phyloP scores from a whole-genome alignment of 2,113 vertebrate species.

The Callospermophilus lateralis region DNA sequence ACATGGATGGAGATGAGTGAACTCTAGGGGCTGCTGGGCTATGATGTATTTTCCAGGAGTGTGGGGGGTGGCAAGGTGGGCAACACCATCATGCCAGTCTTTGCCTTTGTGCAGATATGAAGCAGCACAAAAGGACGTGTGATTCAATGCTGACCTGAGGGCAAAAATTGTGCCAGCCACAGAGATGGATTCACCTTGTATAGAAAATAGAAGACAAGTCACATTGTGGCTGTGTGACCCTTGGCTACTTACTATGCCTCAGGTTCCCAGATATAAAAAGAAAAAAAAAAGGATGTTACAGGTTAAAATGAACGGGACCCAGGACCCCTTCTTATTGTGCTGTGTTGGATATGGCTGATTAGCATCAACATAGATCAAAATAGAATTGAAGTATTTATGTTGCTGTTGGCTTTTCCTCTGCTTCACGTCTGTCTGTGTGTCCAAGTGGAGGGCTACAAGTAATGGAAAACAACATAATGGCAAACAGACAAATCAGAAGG shows the following conservation, averaged over 20 bases:
- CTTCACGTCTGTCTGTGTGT: background rate
- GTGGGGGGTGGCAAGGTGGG: rapidly evolving
- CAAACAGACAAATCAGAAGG: background rate
- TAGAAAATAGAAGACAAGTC: background rate
- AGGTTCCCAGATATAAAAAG: background rate
- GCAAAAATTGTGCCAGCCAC: background rate
- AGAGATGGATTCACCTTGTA: background rate
- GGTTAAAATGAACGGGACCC: background rate
- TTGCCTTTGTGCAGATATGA: background rate
- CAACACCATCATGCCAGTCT: background rate
- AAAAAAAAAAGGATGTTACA: background rate
- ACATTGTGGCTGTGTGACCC: no score
- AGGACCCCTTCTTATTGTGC: rapidly evolving
- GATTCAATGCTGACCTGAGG: background rate
- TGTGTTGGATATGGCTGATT: background rate
- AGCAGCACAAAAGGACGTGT: background rate
- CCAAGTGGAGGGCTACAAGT: background rate
- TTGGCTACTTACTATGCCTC: background rate
- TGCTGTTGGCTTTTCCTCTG: background rate
- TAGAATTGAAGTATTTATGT: rapidly evolving
- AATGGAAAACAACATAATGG: background rate
- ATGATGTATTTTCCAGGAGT: background rate
- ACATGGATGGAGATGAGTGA: background rate
- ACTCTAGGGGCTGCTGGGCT: background rate
- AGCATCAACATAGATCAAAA: background rate